Evolutionary conservation across 2,888 invertebrate genomes (phyloP).

Genomic region (Drosophila robusta): DNA sequence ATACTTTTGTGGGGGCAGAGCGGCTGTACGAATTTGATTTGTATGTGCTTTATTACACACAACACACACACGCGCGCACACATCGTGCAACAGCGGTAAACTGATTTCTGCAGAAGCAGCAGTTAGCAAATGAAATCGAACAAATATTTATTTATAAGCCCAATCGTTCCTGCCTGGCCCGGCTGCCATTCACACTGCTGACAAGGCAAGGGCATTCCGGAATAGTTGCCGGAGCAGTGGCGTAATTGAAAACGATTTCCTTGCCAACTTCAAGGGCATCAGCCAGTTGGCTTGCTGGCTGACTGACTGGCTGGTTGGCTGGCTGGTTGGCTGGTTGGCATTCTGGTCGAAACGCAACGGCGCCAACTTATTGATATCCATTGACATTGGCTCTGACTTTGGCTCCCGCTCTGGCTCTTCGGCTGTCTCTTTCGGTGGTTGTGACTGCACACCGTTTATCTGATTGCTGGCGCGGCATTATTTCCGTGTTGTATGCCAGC

Average conservation of each 20-base stretch:
- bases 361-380: constrained; percentile 71
- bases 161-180: constrained; percentile 26
- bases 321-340: constrained; percentile 5
- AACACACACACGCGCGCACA: constrained; percentile 1
- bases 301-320: too few species aligned
- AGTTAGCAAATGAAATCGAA: constrained; percentile 65
- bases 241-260: constrained; percentile 79
- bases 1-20: neutral
- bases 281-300: constrained; percentile 27
- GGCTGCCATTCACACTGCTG: constrained; percentile 45
- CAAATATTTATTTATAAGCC: constrained; percentile 75
- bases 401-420: constrained; percentile 5
- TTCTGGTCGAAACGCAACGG: constrained; percentile 40
- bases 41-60: constrained; percentile 51
- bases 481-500: constrained; percentile 19
- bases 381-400: constrained; percentile 51
- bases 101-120: constrained; percentile 57
- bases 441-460: constrained; percentile 36
- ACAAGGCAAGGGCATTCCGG: constrained; percentile 66
- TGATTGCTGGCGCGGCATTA: constrained; percentile 50
- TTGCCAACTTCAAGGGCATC: constrained; percentile 65
- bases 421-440: neutral
- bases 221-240: constrained; percentile 59
- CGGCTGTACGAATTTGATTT: constrained; percentile 61
- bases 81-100: constrained; percentile 28